Evolutionary conservation across 2,888 invertebrate species (phyloP).

Genomic region (Drosophila ustulata): DNA sequence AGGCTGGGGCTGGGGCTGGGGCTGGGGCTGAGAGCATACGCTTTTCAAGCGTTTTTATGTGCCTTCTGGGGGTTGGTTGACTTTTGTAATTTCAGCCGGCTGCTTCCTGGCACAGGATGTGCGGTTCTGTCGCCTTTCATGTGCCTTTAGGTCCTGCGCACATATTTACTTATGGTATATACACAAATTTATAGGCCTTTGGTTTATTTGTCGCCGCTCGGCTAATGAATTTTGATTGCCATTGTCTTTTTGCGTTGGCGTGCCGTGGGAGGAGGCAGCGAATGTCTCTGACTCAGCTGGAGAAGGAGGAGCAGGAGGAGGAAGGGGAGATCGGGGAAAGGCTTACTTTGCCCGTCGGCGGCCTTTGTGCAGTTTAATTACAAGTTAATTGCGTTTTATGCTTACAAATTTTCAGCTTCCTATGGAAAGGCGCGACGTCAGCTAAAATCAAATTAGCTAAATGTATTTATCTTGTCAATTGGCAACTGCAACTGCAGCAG

Average conservation of each 20-base stretch:
- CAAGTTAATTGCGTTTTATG: slow-evolving; percentile 77
- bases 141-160: slow-evolving; percentile 42
- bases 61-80: slow-evolving; percentile 73
- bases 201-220: slow-evolving; percentile 76
- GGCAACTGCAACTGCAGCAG: slow-evolving; percentile 65
- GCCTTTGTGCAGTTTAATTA: slow-evolving; percentile 76
- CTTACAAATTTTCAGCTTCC: slow-evolving; percentile 75
- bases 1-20: neutral
- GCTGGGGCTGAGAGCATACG: slow-evolving; percentile 60
- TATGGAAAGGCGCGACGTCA: slow-evolving; percentile 45
- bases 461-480: slow-evolving; percentile 83
- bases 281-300: slow-evolving; percentile 12
- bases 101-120: slow-evolving; percentile 80
- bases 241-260: slow-evolving; percentile 43
- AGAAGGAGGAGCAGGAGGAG: neutral
- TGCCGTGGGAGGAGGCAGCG: slow-evolving; percentile 16
- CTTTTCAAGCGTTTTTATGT: slow-evolving; percentile 78
- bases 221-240: slow-evolving; percentile 80
- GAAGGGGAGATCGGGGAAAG: neutral
- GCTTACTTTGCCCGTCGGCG: slow-evolving; percentile 35
- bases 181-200: slow-evolving; percentile 60
- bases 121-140: slow-evolving; percentile 78
- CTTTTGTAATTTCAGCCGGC: slow-evolving; percentile 79
- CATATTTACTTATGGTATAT: slow-evolving; percentile 59
- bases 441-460: slow-evolving; percentile 76